Evolutionary conservation across 2,888 invertebrate species (phyloP).

Genomic region (Thalpophila matura): DNA sequence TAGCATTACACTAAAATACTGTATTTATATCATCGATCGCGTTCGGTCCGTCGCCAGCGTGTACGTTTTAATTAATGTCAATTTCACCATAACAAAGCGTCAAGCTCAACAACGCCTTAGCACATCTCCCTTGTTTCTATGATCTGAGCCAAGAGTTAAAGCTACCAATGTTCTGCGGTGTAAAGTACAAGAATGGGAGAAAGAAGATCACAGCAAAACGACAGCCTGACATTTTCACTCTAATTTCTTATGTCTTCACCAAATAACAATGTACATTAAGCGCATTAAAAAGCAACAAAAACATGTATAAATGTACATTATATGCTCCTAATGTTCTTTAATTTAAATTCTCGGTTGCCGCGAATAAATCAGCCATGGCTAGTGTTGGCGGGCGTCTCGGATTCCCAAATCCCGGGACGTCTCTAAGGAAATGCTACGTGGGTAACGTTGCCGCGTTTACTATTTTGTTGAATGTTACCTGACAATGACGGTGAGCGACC

Average conservation of each 20-base stretch:
- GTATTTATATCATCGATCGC: too few species aligned
- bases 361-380: slow-evolving; percentile 69
- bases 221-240: background rate
- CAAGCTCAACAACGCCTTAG: too few species aligned
- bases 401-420: slow-evolving; percentile 42
- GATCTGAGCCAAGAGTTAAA: too few species aligned
- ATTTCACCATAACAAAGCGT: too few species aligned
- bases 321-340: slow-evolving; percentile 62
- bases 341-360: slow-evolving; percentile 70
- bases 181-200: background rate
- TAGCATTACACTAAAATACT: too few species aligned
- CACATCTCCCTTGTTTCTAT: too few species aligned
- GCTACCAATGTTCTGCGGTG: too few species aligned
- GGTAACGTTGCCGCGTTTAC: slow-evolving; percentile 17
- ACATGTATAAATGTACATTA: slow-evolving; percentile 4
- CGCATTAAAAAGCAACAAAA: slow-evolving; percentile 35
- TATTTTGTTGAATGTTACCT: slow-evolving; percentile 29
- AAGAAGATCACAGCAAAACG: background rate
- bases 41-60: too few species aligned
- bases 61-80: too few species aligned
- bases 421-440: slow-evolving; percentile 44
- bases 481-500: slow-evolving; percentile 9
- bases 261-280: background rate
- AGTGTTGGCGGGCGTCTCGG: slow-evolving; percentile 58
- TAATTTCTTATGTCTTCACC: slow-evolving; percentile 3